Conservation (phyloP, 2,113 vertebrate species). For the Sapayoa aenigma region DNA sequence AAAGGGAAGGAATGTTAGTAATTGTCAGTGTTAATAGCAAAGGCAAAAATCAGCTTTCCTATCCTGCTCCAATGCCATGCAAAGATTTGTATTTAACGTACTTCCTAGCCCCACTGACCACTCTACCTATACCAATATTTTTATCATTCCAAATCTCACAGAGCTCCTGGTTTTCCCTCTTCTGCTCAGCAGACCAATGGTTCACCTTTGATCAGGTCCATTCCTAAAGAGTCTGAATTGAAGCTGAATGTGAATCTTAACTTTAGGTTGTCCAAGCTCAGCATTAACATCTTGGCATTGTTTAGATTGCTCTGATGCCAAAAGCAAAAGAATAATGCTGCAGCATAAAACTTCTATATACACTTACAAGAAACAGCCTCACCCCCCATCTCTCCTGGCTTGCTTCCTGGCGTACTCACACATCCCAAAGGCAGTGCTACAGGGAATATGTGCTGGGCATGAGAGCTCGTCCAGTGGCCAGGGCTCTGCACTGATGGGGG, state of each 20-base stretch:
- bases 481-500: background rate
- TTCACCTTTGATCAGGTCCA: background rate
- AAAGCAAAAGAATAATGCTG: background rate
- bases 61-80: background rate
- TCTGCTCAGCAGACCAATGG: background rate
- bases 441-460: background rate
- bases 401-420: background rate
- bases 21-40: background rate
- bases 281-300: background rate
- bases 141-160: background rate
- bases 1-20: background rate
- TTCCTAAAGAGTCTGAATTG: background rate
- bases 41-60: background rate
- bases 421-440: background rate
- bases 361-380: background rate
- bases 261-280: background rate
- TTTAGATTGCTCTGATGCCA: background rate
- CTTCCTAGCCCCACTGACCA: background rate
- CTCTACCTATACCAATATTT: background rate
- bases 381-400: background rate
- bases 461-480: background rate
- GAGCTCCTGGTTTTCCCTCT: background rate
- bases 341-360: background rate
- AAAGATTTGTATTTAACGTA: background rate
- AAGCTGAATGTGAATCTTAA: background rate